Evolutionary conservation across 1,140 invertebrate genomes (phyloP).

Genomic region (Monomorium pharaonis): DNA sequence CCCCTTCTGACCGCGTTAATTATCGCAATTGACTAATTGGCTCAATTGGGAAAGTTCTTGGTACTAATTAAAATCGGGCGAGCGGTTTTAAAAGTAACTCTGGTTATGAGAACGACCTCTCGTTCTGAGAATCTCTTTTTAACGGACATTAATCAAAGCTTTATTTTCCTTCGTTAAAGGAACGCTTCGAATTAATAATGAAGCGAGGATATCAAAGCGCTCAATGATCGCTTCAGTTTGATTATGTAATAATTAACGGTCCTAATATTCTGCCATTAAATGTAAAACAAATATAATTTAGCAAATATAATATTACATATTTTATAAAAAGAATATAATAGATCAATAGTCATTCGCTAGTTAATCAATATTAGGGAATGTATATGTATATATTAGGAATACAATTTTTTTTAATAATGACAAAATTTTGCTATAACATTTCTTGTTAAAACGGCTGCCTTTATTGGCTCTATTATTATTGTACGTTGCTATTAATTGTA

Average conservation of each 20-base stretch:
- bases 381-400: background rate
- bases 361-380: background rate
- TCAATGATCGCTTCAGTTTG: background rate
- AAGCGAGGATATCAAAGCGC: background rate
- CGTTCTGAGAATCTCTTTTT: conserved; percentile 38
- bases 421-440: background rate
- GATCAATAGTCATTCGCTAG: background rate
- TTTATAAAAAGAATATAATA: background rate
- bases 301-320: background rate
- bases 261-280: background rate
- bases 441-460: background rate
- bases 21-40: conserved; percentile 81
- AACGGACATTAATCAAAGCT: background rate
- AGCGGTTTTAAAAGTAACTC: conserved; percentile 60
- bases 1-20: conserved; percentile 67
- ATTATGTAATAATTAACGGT: background rate
- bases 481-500: background rate
- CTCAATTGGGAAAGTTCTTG: conserved; percentile 80
- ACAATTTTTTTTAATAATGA: background rate
- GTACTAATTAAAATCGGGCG: conserved; percentile 74
- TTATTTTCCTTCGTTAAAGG: background rate
- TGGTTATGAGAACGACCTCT: conserved; percentile 45
- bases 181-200: background rate
- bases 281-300: background rate
- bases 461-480: background rate